Base-by-base conservation (phyloP, 2,888 invertebrate species). In the Quadroppia sp. region DNA sequence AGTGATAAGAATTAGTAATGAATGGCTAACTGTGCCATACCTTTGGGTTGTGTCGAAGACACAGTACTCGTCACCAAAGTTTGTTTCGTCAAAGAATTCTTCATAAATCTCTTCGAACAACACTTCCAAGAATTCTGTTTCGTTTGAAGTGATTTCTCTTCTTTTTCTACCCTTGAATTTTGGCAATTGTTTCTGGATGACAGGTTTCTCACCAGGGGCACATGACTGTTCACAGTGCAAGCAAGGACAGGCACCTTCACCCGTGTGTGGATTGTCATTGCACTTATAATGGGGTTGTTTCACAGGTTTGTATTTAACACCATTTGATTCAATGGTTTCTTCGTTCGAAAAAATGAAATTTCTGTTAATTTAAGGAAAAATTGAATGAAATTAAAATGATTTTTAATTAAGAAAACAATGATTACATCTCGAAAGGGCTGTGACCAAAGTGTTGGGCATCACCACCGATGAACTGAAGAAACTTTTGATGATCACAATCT, bases 401-500 rank as follows among this genome's bases (percentile, higher is more conserved):
- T 48, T 48, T n/a, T 6, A 48, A 48, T n/a, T 3, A 48, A 56
- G 56, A 23, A 23, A n/a, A n/a, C n/a, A n/a, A n/a, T n/a, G n/a
- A 28, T 4, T 56, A 56, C 56, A 56, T 56, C 20, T 56, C 56
- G 25, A 56, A 76, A 11, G 78, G 78, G 23, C 75, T 74, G 71
- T 77, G 76, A 1, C 71, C 59, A 23, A 61, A 30, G 40, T 71
- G 64, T 36, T 59, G 15, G 36, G 20, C 71, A 71, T 71, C 59
- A 1, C 45, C 32, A 28, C 59, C 59, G 2, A 64, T n/a, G 48
- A 71, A 42, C 45, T 71, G 30, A 11, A 59, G 4, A 71, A 74
- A 75, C 76, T 76, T 42, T 70, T 61, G 70, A 30, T 45, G 75
- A 73, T 70, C 73, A 40, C 78, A 77, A 40, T 72, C 61, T 7